Conservation (phyloP, 2,113 vertebrate species). For the Boulengeromyrus knoepffleri region DNA sequence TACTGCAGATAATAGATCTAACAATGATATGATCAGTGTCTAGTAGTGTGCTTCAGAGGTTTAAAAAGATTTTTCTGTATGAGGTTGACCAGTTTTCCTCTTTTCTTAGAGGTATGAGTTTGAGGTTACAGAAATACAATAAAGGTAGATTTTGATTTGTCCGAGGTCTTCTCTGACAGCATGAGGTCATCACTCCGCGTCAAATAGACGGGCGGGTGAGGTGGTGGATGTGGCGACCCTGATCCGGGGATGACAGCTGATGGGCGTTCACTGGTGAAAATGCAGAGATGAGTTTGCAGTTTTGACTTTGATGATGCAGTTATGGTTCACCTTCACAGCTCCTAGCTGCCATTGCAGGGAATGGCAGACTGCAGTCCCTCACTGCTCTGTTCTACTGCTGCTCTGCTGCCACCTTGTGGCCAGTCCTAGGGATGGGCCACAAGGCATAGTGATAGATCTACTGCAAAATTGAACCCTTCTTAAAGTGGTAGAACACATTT, state of each 20-base stretch:
- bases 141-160: background rate
- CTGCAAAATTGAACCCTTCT: background rate
- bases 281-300: background rate
- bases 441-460: background rate
- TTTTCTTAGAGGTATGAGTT: background rate
- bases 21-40: background rate
- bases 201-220: background rate
- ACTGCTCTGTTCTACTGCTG: background rate
- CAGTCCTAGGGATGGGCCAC: background rate
- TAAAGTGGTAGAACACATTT: background rate
- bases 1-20: background rate
- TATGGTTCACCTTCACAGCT: conserved; percentile 10
- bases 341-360: background rate
- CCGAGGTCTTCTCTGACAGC: background rate
- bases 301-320: conserved; percentile 9
- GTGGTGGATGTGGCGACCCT: background rate
- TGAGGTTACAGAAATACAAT: background rate
- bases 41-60: background rate
- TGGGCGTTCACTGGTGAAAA: background rate
- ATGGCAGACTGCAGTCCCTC: background rate
- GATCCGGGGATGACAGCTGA: background rate
- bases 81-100: background rate
- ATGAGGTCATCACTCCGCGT: background rate
- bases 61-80: background rate
- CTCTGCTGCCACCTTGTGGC: background rate